Conservation (phyloP, 2,113 vertebrate genomes). For the Lagopus muta region DNA sequence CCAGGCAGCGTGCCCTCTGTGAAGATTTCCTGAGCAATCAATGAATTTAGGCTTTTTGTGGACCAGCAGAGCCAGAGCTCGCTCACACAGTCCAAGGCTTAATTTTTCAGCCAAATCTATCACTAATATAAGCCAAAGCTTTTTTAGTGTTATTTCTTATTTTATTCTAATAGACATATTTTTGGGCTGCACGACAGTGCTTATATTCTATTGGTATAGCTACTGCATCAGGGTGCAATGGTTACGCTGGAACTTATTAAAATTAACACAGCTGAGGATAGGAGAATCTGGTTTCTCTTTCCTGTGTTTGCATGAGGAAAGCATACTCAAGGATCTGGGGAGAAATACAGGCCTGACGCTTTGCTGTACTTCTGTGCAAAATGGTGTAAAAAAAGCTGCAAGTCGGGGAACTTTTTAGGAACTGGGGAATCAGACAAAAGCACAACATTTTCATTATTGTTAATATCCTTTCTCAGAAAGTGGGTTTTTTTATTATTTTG, state of each 20-base stretch:
- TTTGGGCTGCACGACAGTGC: not conserved
- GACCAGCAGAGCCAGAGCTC: slow-evolving; percentile 6
- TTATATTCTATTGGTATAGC: slow-evolving; percentile 6
- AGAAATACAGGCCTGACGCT: not conserved
- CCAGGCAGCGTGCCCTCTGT: not conserved
- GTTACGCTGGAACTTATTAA: slow-evolving; percentile 14
- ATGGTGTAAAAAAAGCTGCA: not conserved
- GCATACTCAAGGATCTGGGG: accelerated
- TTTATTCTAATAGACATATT: slow-evolving; percentile 45
- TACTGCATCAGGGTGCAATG: not conserved
- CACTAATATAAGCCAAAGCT: slow-evolving; percentile 4
- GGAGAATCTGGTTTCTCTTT: slow-evolving; percentile 41
- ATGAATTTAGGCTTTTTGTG: slow-evolving; percentile 24
- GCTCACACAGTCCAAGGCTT: not conserved
- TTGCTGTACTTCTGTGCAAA: not conserved
- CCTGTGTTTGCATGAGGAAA: not conserved
- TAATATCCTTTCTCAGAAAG: slow-evolving; percentile 27
- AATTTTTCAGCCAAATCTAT: not conserved
- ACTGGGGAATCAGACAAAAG: not conserved
- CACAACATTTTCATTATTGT: not conserved
- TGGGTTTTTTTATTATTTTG: not conserved
- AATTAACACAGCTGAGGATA: slow-evolving; percentile 10
- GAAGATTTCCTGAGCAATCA: slow-evolving; percentile 22
- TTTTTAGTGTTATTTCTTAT: slow-evolving; percentile 25
- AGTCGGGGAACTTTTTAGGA: slow-evolving; percentile 2